Evolutionary conservation across 1,140 invertebrate genomes (phyloP), one percentile per base, ranked within the genome.

Genomic region (Formica exsecta): DNA sequence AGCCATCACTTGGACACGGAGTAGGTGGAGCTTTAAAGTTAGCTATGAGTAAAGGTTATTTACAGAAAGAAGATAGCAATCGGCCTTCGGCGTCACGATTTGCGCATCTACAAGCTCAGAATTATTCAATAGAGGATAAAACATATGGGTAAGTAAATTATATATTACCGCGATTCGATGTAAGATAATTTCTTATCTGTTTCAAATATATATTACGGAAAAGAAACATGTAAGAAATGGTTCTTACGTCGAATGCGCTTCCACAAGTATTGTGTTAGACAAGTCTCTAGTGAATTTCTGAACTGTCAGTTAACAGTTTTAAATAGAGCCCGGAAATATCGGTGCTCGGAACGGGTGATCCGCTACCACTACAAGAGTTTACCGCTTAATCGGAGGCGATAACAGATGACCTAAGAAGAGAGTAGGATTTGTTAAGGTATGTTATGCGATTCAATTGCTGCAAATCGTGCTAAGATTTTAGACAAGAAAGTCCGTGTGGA

Each of bases 81-180:
- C 95, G 96, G 64, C 97, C 97, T 0, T 97, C 97, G 5, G 97
- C 97, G 81, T 96, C 96, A n/a, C 95, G 97, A 90, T 96, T 97
- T 95, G 97, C 97, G 51, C 96, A 97, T 94, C 94, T 99, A 16
- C 97, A 98, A 94, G 98, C 98, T 4, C 96, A 98, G 91, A 97
- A 99, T 95, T 99, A 99, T 95, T 98, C 98, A 32, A 99, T 99
- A 93, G 99, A 99, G 94, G 99, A 99, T 94, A 99, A 99, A 95
- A 97, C 97, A 86, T 97, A 98, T 92, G 97, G 97, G 95, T 97
- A 96, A 95, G 96, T 96, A 70, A 86, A n/a, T 81, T 86, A 85
- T 80, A 51, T 88, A 74, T 73, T 86, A 68, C 59, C n/a, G 71
- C 38, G 44, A 22, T 87, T 83, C 81, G 66, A 71, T 86, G 29